These are phyloP conservation scores for Himalopsyche tibetana DNA, from an alignment of 2,888 invertebrate species.

Conservation along the genomic window DNA sequence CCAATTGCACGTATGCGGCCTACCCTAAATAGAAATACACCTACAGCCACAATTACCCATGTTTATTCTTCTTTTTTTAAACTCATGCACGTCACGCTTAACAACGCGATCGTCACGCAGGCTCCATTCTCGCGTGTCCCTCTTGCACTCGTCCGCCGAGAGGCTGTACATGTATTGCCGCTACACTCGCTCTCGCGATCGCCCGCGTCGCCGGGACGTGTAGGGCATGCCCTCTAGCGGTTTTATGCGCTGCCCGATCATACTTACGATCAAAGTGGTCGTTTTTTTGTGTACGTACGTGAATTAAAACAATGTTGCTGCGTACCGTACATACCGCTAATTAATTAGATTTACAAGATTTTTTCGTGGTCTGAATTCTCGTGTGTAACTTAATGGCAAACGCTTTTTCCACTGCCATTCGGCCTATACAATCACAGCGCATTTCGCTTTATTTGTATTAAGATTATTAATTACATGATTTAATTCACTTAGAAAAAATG, in stretches of 20 bases:
- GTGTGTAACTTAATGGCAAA: not conserved
- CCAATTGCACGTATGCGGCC: not conserved
- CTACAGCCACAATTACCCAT: slow-evolving; percentile 30
- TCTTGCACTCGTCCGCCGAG: not conserved
- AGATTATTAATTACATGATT: not conserved
- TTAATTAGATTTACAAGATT: slow-evolving; percentile 34
- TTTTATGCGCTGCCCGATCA: slow-evolving; percentile 26
- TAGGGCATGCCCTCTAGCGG: slow-evolving; percentile 30
- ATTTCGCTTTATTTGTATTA: not conserved
- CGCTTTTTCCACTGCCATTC: not conserved
- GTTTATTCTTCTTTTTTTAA: slow-evolving; percentile 7
- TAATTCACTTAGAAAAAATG: not conserved
- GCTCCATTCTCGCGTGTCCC: not conserved
- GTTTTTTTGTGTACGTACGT: slow-evolving; percentile 25
- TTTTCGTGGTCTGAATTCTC: slow-evolving; percentile 13
- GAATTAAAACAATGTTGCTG: slow-evolving; percentile 27
- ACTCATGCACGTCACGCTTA: slow-evolving; percentile 10
- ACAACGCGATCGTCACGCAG: slow-evolving; percentile 26
- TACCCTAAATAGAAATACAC: slow-evolving; percentile 14
- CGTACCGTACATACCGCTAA: slow-evolving; percentile 2
- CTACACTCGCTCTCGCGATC: not conserved
- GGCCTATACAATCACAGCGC: not conserved
- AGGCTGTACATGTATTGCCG: not conserved
- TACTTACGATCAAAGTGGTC: slow-evolving; percentile 30
- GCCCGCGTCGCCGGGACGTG: slow-evolving; percentile 26